These are phyloP conservation scores for Bruchidius siliquastri DNA, from an alignment of 2,888 invertebrate genomes.

Conservation along the genomic window DNA sequence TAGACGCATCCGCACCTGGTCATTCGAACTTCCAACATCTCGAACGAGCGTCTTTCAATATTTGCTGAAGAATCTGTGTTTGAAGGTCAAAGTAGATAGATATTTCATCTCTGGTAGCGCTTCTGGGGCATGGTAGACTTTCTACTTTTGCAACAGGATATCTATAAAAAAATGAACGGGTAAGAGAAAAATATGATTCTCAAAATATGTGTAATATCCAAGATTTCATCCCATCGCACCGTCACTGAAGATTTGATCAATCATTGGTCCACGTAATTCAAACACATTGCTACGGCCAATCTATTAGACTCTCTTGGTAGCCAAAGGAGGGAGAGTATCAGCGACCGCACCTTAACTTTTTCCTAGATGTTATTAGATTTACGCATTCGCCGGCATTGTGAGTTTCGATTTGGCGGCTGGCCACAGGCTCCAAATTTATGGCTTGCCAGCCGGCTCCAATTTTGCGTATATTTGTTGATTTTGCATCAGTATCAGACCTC, in stretches of 20 bases:
- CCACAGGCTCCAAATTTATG: constrained; percentile 10
- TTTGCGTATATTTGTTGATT: neutral
- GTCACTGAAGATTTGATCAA: neutral
- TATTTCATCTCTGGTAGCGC: no score
- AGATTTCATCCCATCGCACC: neutral
- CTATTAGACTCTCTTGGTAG: neutral
- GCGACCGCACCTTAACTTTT: neutral
- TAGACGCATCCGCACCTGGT: no score
- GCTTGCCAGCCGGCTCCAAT: constrained; percentile 3
- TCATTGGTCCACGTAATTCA: neutral
- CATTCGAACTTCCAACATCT: no score
- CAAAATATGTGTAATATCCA: no score
- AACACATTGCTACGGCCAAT: neutral
- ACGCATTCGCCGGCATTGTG: neutral
- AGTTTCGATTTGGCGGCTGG: neutral
- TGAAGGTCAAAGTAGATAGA: no score
- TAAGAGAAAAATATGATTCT: no score
- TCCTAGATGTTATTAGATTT: neutral
- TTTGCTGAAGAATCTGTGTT: no score
- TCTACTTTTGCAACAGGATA: no score
- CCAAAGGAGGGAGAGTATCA: neutral
- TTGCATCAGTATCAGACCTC: neutral
- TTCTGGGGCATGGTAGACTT: no score
- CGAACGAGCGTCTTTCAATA: no score
- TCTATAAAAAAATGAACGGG: no score